A percentile compares a stretch with the other conserved stretches of the same genome.
Conservation (phyloP, 2,888 invertebrate species). For the Eupithecia abbreviata region DNA sequence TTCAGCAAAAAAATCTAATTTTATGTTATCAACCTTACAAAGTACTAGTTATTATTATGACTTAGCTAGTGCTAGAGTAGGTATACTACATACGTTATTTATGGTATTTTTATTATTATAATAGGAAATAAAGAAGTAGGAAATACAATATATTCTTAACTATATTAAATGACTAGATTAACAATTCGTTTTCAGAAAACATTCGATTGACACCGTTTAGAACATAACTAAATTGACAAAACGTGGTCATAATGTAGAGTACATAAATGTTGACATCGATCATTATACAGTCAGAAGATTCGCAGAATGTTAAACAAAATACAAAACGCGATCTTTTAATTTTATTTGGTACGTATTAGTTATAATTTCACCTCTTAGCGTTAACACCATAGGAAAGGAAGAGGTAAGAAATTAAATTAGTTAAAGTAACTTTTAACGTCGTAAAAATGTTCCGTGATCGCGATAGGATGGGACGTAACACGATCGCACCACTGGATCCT, state of each 20-base stretch:
- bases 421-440: neutral
- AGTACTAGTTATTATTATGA: neutral
- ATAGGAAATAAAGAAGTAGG: neutral
- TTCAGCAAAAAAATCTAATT: neutral
- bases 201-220: conserved; percentile 55
- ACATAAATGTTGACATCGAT: neutral
- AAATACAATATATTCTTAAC: neutral
- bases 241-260: neutral
- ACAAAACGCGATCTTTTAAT: neutral
- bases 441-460: neutral
- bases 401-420: neutral
- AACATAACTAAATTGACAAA: conserved; percentile 24
- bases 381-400: neutral
- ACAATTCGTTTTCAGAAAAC: conserved; percentile 59
- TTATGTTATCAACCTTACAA: neutral
- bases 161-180: conserved; percentile 56
- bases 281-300: neutral
- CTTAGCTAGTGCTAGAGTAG: too few relatives aligned
- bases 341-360: neutral
- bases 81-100: neutral
- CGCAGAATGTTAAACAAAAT: neutral
- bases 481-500: neutral
- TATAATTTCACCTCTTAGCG: neutral
- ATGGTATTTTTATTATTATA: neutral
- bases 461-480: neutral